phyloP scores from a whole-genome alignment of 2,888 invertebrate genomes.

The Calliopum simillimum region DNA sequence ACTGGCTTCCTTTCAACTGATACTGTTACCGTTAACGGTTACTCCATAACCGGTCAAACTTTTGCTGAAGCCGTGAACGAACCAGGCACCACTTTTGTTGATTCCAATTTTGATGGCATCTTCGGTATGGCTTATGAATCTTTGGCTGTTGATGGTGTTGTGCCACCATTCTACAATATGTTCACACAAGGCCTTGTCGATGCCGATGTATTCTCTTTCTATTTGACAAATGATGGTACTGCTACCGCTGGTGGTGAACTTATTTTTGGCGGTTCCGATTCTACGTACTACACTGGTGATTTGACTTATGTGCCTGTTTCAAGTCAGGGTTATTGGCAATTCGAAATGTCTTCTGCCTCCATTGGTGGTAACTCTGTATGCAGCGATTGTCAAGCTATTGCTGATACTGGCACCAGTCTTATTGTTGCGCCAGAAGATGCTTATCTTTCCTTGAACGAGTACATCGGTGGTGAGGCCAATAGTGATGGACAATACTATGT shows the following conservation, averaged over 20 bases:
- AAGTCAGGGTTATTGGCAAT: constrained; percentile 94
- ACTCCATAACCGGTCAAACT: constrained; percentile 80
- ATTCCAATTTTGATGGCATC: constrained; percentile 97
- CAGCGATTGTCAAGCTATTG: constrained; percentile 86
- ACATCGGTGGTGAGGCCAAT: not conserved
- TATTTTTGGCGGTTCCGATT: constrained; percentile 92
- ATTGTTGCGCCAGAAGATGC: constrained; percentile 81
- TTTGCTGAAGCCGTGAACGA: constrained; percentile 95
- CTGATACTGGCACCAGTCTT: constrained; percentile 94
- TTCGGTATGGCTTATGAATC: constrained; percentile 89
- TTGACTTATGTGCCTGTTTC: constrained; percentile 80
- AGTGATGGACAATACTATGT: constrained; percentile 10
- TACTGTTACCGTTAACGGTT: constrained; percentile 76
- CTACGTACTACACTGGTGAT: constrained; percentile 78
- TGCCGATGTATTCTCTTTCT: constrained; percentile 90
- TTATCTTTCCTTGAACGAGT: not conserved
- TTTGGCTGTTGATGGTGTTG: constrained; percentile 89
- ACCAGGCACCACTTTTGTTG: constrained; percentile 92
- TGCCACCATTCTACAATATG: constrained; percentile 93
- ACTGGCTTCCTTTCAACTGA: constrained; percentile 95
- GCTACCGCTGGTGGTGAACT: constrained; percentile 83
- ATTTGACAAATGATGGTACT: constrained; percentile 79
- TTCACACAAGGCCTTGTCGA: constrained; percentile 78
- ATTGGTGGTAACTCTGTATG: constrained; percentile 74
- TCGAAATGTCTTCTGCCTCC: constrained; percentile 80